Conservation (phyloP, 2,113 vertebrate genomes). For the Puffinus mauretanicus region DNA sequence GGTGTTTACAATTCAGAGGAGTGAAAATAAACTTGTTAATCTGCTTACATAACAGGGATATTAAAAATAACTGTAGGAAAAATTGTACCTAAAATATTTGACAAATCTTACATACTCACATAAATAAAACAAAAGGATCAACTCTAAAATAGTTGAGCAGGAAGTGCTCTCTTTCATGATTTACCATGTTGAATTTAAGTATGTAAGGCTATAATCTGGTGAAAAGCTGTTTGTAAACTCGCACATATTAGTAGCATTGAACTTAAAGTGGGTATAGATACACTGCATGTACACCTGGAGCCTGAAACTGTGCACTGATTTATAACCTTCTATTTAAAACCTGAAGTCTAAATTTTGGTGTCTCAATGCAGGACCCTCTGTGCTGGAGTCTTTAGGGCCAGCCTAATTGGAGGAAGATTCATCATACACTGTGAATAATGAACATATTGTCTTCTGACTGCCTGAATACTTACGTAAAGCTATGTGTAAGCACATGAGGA, state of each 20-base stretch:
- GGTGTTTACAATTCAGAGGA: not conserved
- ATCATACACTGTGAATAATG: accelerated
- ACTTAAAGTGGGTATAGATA: not conserved
- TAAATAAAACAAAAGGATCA: not conserved
- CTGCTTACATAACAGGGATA: not conserved
- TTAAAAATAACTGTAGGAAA: not conserved
- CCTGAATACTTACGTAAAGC: not conserved
- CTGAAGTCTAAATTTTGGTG: not conserved
- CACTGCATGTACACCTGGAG: not conserved
- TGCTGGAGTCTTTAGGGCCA: not conserved
- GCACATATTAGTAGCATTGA: not conserved
- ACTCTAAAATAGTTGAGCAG: not conserved
- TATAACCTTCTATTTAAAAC: not conserved
- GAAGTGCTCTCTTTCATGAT: not conserved
- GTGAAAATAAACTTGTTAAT: not conserved
- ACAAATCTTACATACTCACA: not conserved
- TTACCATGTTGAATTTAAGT: not conserved
- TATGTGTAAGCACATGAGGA: not conserved
- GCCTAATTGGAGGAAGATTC: not conserved
- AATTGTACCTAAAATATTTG: not conserved
- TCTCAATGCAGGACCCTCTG: no score
- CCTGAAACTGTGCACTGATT: not conserved
- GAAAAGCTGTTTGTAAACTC: not conserved
- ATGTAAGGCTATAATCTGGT: not conserved
- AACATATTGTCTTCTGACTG: not conserved